Percentiles rank a stretch among this genome's conserved stretches.
phyloP scores from a whole-genome alignment of 2,797 vertebrate genomes.

The Lemur catta region DNA sequence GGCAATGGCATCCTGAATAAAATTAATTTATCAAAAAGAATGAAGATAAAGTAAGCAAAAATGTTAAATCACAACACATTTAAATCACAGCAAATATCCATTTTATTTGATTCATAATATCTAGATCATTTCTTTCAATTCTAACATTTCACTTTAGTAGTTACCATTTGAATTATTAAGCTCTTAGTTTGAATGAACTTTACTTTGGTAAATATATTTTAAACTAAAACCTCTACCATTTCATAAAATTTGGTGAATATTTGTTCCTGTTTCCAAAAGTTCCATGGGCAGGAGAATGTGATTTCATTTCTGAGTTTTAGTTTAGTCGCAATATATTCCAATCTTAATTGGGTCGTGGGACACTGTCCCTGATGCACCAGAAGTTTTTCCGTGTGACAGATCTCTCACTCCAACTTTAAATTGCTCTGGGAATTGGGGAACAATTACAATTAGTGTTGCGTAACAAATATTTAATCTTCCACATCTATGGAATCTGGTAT shows the following conservation, averaged over 20 bases:
- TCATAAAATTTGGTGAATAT: neutral
- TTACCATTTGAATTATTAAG: neutral
- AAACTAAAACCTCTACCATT: neutral
- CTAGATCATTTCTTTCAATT: neutral
- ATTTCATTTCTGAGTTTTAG: neutral
- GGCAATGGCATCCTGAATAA: neutral
- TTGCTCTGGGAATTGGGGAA: conserved; percentile 62
- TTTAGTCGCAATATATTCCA: neutral
- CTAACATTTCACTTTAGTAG: neutral
- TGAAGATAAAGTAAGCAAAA: neutral
- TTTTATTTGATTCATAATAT: neutral
- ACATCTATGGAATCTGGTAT: neutral
- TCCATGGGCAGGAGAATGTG: neutral
- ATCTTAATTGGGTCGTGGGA: conserved; percentile 38
- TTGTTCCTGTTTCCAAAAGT: neutral
- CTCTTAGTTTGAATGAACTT: neutral
- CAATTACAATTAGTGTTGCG: neutral
- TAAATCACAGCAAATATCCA: neutral
- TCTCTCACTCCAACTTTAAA: conserved; percentile 61
- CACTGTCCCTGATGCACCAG: neutral
- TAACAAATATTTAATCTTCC: conserved; percentile 42
- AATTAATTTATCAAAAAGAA: neutral
- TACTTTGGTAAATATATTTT: conserved; percentile 7
- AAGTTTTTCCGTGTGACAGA: conserved; percentile 22
- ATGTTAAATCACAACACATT: neutral